These are phyloP conservation scores for Priapulus caudatus DNA, from an alignment of 2,888 invertebrate genomes.

Conservation along the genomic window DNA sequence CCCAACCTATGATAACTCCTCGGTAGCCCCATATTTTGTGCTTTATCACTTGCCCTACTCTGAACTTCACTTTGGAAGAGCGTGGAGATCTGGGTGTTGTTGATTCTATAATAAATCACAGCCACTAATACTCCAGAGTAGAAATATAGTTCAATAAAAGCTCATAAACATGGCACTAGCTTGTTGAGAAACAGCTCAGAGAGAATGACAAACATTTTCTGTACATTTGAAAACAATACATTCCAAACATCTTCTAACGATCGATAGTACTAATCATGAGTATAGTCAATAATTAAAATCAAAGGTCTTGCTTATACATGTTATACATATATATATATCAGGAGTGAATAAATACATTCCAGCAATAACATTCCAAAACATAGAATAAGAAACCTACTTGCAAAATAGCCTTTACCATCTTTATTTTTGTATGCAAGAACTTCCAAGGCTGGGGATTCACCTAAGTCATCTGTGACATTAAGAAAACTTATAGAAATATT, in stretches of 20 bases:
- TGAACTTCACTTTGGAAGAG: slow-evolving; percentile 39
- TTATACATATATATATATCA: no score
- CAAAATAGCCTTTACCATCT: slow-evolving; percentile 38
- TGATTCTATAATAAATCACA: slow-evolving; percentile 28
- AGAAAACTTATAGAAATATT: no score
- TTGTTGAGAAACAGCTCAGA: background rate
- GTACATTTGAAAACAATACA: no score
- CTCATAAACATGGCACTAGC: background rate
- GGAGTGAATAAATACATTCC: no score
- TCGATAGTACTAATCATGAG: no score
- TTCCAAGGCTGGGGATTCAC: slow-evolving; percentile 41
- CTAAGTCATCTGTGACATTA: no score
- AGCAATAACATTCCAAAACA: no score
- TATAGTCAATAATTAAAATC: no score
- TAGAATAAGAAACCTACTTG: no score
- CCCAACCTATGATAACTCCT: slow-evolving; percentile 47
- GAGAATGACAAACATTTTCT: background rate
- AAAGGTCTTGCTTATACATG: no score
- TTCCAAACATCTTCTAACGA: no score
- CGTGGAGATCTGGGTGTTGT: slow-evolving; percentile 36
- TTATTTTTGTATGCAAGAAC: slow-evolving; percentile 34
- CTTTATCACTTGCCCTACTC: slow-evolving; percentile 44
- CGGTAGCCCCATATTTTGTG: slow-evolving; percentile 41
- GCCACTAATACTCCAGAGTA: background rate
- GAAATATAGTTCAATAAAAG: background rate